These are phyloP conservation scores for Pangasius larnaudii DNA, from an alignment of 2,797 vertebrate species.

Conservation along the genomic window DNA sequence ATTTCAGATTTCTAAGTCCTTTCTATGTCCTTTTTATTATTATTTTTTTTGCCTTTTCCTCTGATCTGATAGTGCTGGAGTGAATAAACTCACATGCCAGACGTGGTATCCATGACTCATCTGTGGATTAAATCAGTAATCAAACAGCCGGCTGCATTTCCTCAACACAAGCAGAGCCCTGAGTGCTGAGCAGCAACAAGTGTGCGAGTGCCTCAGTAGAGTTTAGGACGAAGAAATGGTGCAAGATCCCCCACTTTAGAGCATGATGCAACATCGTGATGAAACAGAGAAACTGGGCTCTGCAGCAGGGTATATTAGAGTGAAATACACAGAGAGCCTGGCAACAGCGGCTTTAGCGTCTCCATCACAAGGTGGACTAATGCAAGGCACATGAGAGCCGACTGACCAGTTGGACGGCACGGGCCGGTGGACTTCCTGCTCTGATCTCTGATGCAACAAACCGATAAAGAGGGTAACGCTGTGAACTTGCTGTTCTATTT, in stretches of 20 bases:
- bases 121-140: constrained; percentile 29
- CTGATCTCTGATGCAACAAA: constrained; percentile 58
- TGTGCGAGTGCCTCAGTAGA: constrained; percentile 53
- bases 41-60: not conserved
- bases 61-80: not conserved
- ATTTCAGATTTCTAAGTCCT: not conserved
- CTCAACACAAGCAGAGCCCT: not conserved
- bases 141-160: constrained; percentile 2
- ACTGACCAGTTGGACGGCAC: constrained; percentile 44
- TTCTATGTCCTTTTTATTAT: too few relatives aligned
- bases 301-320: constrained; percentile 58
- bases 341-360: constrained; percentile 56
- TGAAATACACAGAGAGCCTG: constrained; percentile 55
- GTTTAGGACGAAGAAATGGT: constrained; percentile 57
- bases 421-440: constrained; percentile 42
- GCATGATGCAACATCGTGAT: constrained; percentile 64
- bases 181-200: constrained; percentile 40
- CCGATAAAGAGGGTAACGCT: constrained; percentile 52
- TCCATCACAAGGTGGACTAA: constrained; percentile 49
- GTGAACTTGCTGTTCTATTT: constrained; percentile 25
- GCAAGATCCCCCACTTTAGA: constrained; percentile 61
- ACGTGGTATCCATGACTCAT: not conserved
- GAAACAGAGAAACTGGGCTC: constrained; percentile 62
- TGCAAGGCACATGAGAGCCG: constrained; percentile 45
- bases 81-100: not conserved